These are phyloP conservation scores for Myotis yumanensis DNA, from an alignment of 2,113 vertebrate genomes.

Conservation along the genomic window DNA sequence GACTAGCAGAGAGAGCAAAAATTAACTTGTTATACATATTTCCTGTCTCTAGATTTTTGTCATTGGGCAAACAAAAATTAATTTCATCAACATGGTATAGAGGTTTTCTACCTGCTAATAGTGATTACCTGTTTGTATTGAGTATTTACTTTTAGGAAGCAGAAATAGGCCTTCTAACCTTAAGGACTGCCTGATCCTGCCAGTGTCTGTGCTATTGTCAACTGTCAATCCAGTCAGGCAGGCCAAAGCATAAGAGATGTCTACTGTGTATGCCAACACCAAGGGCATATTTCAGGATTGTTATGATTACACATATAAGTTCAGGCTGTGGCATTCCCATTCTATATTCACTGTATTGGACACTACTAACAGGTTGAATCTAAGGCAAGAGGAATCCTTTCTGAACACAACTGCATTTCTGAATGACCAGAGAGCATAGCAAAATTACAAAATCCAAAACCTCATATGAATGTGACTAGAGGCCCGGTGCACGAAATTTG, in stretches of 20 bases:
- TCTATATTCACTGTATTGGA: not conserved
- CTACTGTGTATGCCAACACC: not conserved
- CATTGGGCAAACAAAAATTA: not conserved
- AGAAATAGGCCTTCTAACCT: not conserved
- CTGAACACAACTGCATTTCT: not conserved
- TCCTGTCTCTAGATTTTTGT: not conserved
- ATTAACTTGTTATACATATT: not conserved
- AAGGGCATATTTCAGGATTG: not conserved
- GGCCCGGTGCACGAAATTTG: too few relatives aligned
- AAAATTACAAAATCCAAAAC: not conserved
- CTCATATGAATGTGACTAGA: not conserved
- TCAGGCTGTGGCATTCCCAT: not conserved
- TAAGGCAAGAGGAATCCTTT: not conserved
- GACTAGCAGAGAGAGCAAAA: constrained; percentile 54
- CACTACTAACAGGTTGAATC: not conserved
- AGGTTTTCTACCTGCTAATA: not conserved
- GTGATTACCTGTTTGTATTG: not conserved
- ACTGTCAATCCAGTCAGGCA: not conserved
- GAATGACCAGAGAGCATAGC: not conserved
- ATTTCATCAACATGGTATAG: not conserved
- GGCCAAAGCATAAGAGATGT: accelerated
- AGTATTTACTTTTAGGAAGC: not conserved
- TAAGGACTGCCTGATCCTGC: not conserved
- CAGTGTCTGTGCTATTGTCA: not conserved
- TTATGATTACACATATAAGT: not conserved